phyloP scores from a whole-genome alignment of 2,797 vertebrate species.

The Scomberomorus guttatus region DNA sequence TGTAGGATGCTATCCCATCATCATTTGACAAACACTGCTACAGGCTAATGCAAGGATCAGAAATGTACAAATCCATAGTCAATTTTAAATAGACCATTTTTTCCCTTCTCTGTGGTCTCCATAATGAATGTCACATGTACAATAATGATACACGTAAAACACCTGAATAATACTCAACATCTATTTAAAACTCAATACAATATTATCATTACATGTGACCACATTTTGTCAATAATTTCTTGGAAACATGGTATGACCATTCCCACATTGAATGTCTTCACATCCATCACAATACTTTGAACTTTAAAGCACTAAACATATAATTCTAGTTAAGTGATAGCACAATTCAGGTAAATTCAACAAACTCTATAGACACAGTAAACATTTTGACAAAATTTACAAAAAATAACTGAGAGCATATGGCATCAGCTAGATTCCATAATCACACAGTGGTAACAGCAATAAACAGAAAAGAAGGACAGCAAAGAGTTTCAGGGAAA shows the following conservation, averaged over 20 bases:
- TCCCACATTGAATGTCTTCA: neutral
- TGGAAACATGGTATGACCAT: neutral
- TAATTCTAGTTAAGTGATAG: neutral
- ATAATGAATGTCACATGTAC: neutral
- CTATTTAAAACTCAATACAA: neutral
- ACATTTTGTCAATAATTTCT: neutral
- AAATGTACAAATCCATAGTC: neutral
- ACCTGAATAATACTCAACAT: neutral
- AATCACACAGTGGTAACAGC: neutral
- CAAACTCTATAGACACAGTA: neutral
- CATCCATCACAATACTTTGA: neutral
- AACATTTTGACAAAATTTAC: conserved; percentile 4
- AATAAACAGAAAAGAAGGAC: conserved; percentile 15
- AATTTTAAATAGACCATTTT: neutral
- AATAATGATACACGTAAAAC: neutral
- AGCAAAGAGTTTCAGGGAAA: neutral
- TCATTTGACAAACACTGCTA: no score
- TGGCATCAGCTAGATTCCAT: neutral
- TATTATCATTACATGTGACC: neutral
- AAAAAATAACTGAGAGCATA: neutral
- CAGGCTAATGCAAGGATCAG: neutral
- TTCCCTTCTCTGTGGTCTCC: neutral
- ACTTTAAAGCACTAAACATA: neutral
- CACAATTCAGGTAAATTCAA: neutral
- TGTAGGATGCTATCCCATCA: neutral